Percentiles rank a stretch among this genome's conserved stretches.
Evolutionary conservation across 2,113 vertebrate genomes (phyloP).

Genomic region (Albula goreensis): DNA sequence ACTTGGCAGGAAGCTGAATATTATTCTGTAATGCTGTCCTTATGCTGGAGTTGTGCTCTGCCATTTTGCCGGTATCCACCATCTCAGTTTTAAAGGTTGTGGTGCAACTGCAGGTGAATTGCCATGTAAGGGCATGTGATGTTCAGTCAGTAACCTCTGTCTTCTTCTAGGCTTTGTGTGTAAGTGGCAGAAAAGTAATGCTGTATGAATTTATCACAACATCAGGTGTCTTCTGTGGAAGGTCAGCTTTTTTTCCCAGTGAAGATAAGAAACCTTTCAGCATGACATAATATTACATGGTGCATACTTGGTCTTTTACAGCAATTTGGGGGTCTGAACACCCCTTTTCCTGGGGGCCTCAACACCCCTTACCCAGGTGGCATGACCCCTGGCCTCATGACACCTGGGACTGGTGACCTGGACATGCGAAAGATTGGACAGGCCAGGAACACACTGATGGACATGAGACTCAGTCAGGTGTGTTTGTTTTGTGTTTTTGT

Average conservation of each 20-base stretch:
- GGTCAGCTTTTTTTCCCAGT: neutral
- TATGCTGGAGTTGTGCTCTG: neutral
- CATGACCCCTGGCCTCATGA: conserved; percentile 95
- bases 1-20: too few relatives aligned
- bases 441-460: conserved; percentile 97
- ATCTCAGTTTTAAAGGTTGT: too few relatives aligned
- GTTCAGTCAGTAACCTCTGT: neutral
- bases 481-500: neutral
- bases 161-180: neutral
- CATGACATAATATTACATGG: neutral
- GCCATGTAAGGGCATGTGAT: too few relatives aligned
- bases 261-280: neutral
- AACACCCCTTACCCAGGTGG: conserved; percentile 93
- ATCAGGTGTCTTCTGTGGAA: neutral
- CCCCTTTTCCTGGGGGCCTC: conserved; percentile 81
- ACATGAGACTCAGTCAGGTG: conserved; percentile 98
- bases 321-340: conserved; percentile 78
- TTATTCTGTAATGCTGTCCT: too few relatives aligned
- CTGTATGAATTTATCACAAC: neutral
- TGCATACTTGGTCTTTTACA: conserved; percentile 37
- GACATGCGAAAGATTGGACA: conserved; percentile 99
- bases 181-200: neutral
- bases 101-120: too few relatives aligned
- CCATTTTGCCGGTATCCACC: neutral
- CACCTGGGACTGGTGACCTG: conserved; percentile 89